A percentile compares a stretch with the other conserved stretches of the same genome.
Evolutionary conservation across 2,888 invertebrate species (phyloP).

Genomic region (Tipula lateralis): DNA sequence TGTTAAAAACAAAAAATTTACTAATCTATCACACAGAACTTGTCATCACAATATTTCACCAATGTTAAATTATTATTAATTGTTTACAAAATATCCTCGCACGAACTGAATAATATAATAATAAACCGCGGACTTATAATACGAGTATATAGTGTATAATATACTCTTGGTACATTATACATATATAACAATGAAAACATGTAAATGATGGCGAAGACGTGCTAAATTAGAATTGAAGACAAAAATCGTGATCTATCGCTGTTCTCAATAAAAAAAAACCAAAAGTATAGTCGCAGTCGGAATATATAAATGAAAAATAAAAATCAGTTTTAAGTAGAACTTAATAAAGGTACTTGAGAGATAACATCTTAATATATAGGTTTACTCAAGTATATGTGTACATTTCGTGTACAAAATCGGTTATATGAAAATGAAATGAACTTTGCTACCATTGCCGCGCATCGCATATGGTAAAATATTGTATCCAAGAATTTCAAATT

Average conservation of each 20-base stretch:
- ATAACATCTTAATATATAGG: neutral
- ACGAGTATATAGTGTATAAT: neutral
- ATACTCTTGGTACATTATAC: neutral
- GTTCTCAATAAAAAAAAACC: neutral
- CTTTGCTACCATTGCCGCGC: neutral
- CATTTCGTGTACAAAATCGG: neutral
- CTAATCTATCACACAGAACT: neutral
- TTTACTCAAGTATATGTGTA: too few species aligned
- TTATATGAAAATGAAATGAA: neutral
- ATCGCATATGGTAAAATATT: neutral
- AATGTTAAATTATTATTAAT: neutral
- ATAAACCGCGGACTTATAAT: neutral
- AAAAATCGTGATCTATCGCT: constrained; percentile 14
- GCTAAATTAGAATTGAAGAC: constrained; percentile 19
- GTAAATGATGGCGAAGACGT: constrained; percentile 9
- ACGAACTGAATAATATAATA: neutral
- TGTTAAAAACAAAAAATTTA: neutral
- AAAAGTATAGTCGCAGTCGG: neutral
- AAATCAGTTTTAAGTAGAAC: neutral
- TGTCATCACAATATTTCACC: neutral
- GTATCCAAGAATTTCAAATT: neutral
- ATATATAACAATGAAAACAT: neutral
- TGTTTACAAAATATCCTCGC: neutral
- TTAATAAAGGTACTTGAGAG: neutral
- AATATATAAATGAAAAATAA: neutral